These are phyloP conservation scores for Pangasius mekongensis DNA, from an alignment of 2,797 vertebrate genomes.

Conservation along the genomic window DNA sequence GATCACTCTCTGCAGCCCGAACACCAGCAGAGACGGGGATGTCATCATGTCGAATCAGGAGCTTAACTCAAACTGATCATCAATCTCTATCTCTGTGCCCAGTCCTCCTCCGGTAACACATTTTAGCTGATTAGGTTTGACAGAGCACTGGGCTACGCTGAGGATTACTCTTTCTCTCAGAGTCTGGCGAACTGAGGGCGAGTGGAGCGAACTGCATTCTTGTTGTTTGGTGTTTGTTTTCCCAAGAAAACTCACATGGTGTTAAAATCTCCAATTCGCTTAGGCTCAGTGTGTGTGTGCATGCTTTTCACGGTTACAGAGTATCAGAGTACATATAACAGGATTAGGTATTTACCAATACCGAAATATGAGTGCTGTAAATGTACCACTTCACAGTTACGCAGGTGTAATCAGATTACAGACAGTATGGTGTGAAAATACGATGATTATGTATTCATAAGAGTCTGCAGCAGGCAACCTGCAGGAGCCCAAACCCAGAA, in stretches of 20 bases:
- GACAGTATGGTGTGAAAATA: not conserved
- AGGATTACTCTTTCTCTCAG: not conserved
- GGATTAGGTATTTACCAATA: not conserved
- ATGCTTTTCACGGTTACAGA: not conserved
- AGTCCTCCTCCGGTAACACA: not conserved
- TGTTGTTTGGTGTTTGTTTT: constrained; percentile 57
- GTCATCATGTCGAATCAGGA: constrained; percentile 12
- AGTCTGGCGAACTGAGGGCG: not conserved
- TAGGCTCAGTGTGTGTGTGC: not conserved
- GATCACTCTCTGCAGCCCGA: not conserved
- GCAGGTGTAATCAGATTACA: constrained; percentile 1
- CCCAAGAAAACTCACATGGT: not conserved
- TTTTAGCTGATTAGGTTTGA: constrained; percentile 15
- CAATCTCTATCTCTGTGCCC: not conserved
- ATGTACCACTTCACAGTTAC: not conserved
- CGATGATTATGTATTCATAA: not conserved
- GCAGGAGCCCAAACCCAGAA: not conserved
- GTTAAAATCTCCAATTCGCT: not conserved
- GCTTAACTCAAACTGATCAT: constrained; percentile 33
- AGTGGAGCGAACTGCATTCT: not conserved
- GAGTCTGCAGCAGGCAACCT: not conserved
- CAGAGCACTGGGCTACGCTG: not conserved
- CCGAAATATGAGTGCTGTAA: not conserved
- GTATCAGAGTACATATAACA: not conserved
- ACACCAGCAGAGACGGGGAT: not conserved